Base-by-base conservation (phyloP, 2,888 invertebrate genomes). In the Heliconius ethilla region DNA sequence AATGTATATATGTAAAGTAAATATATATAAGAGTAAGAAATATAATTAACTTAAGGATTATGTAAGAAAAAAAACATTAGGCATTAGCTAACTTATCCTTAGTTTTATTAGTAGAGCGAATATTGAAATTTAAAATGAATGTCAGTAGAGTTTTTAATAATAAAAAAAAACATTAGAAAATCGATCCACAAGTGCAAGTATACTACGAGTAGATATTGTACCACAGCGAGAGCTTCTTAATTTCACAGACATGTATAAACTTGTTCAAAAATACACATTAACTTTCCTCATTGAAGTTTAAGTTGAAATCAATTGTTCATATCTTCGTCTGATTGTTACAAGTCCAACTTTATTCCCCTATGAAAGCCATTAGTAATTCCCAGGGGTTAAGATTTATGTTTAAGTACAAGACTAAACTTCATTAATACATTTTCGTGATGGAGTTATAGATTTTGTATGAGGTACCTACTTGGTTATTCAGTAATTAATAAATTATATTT, bases 331-430 rank as follows among this genome's bases (percentile, higher is more conserved):
- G 75, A 79, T 78, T 78, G 75, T 63, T 72, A 66, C 51, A 40
- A 75, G 70, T 62, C 51, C 69, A 63, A 75, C 75, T 67, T 25
- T 75, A 70, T 75, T 79, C 74, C 73, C 75, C 66, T 59, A 65
- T 59, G 29, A 63, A 45, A 78, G 74, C 75, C 65, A 76, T 80
- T 80, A 80, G 80, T 59, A 78, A 78, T 75, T 70, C 78, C 78
- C 76, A 59, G 70, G 74, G 70, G 78, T 59, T 78, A 65, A 77
- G 79, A 76, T 78, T 79, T 78, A 78, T 75, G 65, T 78, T 69
- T 78, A 69, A 78, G 75, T 73, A 65, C 27, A 37, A 79, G 65
- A 80, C 76, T 75, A 73, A 78, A 74, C 78, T 80, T 74, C 45
- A 59, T 63, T 69, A 75, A 66, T 59, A 73, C 72, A 70, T 74